A percentile compares a stretch with the other conserved stretches of the same genome.
Conservation (phyloP, 2,797 vertebrate genomes). For the Diplodus puntazzo region DNA sequence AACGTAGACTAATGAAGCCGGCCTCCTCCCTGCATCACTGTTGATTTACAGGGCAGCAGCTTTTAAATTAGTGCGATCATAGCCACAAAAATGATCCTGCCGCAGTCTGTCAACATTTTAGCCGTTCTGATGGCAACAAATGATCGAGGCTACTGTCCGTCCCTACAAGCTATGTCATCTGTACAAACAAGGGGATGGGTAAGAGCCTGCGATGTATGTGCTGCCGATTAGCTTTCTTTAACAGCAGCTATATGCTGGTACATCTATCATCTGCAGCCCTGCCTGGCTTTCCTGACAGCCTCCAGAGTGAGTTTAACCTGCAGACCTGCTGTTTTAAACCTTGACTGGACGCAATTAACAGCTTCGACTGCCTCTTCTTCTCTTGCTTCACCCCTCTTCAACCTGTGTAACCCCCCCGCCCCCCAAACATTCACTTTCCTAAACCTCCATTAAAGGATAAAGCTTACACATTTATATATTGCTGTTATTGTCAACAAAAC, state of each 20-base stretch:
- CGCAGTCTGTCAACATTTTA: slow-evolving; percentile 44
- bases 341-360: slow-evolving; percentile 60
- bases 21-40: slow-evolving; percentile 7
- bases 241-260: slow-evolving; percentile 51
- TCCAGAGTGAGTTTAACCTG: slow-evolving; percentile 69
- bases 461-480: not conserved
- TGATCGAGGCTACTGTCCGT: slow-evolving; percentile 27
- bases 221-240: slow-evolving; percentile 71
- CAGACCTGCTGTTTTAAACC: slow-evolving; percentile 65
- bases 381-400: slow-evolving; percentile 14
- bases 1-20: slow-evolving; percentile 28
- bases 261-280: slow-evolving; percentile 66
- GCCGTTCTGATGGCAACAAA: slow-evolving; percentile 34
- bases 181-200: slow-evolving; percentile 28
- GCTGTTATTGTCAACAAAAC: slow-evolving; percentile 13
- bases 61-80: slow-evolving; percentile 49
- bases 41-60: slow-evolving; percentile 46
- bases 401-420: slow-evolving; percentile 9
- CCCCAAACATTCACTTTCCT: slow-evolving; percentile 15
- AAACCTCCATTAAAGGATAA: slow-evolving; percentile 19
- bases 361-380: slow-evolving; percentile 28
- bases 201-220: slow-evolving; percentile 48
- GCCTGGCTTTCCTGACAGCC: slow-evolving; percentile 58
- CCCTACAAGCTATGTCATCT: slow-evolving; percentile 39
- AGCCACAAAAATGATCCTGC: slow-evolving; percentile 23